Conservation (phyloP, 2,888 invertebrate species). For the Cheilosia soror region DNA sequence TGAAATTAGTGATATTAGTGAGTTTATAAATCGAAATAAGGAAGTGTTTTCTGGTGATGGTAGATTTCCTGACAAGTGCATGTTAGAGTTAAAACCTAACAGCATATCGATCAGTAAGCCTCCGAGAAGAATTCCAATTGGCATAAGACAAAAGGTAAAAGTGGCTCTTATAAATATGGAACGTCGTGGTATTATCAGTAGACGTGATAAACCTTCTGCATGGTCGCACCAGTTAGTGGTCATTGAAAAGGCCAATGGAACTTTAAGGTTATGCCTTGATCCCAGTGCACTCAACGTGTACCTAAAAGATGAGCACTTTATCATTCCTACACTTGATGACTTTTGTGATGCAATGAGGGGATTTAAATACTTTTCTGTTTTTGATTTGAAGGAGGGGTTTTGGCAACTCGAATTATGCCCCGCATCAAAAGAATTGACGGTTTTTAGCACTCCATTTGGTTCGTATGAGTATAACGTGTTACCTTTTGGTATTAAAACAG, state of each 20-base stretch:
- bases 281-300: constrained; percentile 76
- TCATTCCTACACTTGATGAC: constrained; percentile 76
- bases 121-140: constrained; percentile 40
- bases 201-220: constrained; percentile 3
- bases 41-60: constrained; percentile 38
- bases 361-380: constrained; percentile 74
- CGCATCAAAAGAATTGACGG: constrained; percentile 78
- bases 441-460: constrained; percentile 15
- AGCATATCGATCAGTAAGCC: constrained; percentile 44
- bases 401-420: constrained; percentile 59
- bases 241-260: constrained; percentile 70
- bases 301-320: constrained; percentile 72
- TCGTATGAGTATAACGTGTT: neutral
- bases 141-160: constrained; percentile 25
- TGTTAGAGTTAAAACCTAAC: constrained; percentile 33
- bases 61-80: constrained; percentile 45
- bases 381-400: constrained; percentile 76
- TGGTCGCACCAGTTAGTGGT: constrained; percentile 42
- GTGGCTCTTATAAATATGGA: constrained; percentile 55
- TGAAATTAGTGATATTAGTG: constrained; percentile 14
- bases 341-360: constrained; percentile 68
- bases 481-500: too few species aligned
- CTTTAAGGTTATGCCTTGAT: constrained; percentile 77
- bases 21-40: constrained; percentile 23
- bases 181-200: constrained; percentile 61